Percentiles rank a stretch among this genome's conserved stretches.
These are phyloP conservation scores for Acanthopleura granulata DNA, from an alignment of 2,888 invertebrate species.

Conservation along the genomic window DNA sequence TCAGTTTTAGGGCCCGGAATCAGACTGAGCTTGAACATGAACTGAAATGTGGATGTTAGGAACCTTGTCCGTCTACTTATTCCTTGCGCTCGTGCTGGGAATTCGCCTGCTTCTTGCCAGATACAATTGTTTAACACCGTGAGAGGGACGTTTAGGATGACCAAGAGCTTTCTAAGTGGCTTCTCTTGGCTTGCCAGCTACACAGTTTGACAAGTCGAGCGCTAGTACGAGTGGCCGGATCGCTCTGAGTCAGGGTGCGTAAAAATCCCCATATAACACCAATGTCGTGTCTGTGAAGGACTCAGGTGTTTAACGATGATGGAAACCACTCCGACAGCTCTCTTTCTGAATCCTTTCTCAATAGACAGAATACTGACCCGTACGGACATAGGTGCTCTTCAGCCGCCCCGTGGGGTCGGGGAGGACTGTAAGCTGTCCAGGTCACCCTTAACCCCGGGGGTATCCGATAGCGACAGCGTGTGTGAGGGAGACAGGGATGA, in stretches of 20 bases:
- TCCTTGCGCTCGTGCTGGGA: background rate
- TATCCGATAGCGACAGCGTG: constrained; percentile 1
- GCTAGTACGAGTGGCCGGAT: too few species aligned
- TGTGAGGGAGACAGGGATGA: background rate
- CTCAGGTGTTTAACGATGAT: background rate
- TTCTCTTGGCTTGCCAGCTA: too few species aligned
- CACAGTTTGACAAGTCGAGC: too few species aligned
- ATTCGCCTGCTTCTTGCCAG: background rate
- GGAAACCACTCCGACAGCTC: background rate
- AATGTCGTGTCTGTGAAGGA: background rate
- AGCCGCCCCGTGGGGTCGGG: background rate
- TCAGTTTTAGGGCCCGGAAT: too few species aligned
- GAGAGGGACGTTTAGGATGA: too few species aligned
- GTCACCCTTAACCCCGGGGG: background rate
- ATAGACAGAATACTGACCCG: constrained; percentile 8
- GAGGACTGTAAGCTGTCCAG: background rate
- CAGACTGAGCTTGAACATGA: too few species aligned
- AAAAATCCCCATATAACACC: too few species aligned
- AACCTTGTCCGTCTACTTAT: background rate
- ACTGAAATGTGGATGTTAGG: too few species aligned
- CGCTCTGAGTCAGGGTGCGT: too few species aligned
- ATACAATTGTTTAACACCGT: too few species aligned
- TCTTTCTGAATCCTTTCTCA: constrained; percentile 4
- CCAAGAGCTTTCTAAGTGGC: too few species aligned
- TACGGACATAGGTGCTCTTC: background rate